Evolutionary conservation across 1,140 invertebrate species (phyloP).

Genomic region (Cheumatopsyche charites): DNA sequence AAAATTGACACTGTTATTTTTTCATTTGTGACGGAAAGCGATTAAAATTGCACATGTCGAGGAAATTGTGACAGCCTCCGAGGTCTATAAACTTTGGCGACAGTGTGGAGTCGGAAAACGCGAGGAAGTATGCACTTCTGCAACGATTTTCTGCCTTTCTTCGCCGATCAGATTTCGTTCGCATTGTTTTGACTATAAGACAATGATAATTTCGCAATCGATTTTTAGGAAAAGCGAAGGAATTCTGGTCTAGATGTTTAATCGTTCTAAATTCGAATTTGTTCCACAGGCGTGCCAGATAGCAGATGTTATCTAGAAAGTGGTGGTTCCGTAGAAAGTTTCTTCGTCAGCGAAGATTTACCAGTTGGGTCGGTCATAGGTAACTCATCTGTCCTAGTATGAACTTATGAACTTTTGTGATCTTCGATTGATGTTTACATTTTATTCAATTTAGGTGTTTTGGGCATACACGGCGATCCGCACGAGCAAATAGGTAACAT

Average conservation of each 20-base stretch:
- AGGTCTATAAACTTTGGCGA: conserved; percentile 20
- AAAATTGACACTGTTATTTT: conserved; percentile 35
- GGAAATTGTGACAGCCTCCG: conserved; percentile 31
- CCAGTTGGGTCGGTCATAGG: conserved; percentile 80
- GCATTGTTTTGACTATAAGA: conserved; percentile 8
- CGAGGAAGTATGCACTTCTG: conserved; percentile 15
- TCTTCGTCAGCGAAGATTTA: conserved; percentile 86
- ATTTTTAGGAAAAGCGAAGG: background rate
- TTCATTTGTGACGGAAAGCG: conserved; percentile 34
- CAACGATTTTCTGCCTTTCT: background rate
- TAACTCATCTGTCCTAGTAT: conserved; percentile 42
- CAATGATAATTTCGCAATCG: background rate
- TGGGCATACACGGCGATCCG: conserved; percentile 82
- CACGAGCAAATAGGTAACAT: conserved; percentile 74
- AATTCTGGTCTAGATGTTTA: background rate
- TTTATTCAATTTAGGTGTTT: conserved; percentile 58
- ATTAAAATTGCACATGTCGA: conserved; percentile 30
- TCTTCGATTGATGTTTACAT: background rate
- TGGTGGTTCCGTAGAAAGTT: conserved; percentile 87
- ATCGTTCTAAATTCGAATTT: conserved; percentile 4
- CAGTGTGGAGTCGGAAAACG: background rate
- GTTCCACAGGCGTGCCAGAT: conserved; percentile 66
- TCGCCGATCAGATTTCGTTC: background rate
- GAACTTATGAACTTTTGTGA: background rate
- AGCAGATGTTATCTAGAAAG: conserved; percentile 87